Conservation (phyloP, 2,888 invertebrate species). For the Tenthredo scrophulariae region DNA sequence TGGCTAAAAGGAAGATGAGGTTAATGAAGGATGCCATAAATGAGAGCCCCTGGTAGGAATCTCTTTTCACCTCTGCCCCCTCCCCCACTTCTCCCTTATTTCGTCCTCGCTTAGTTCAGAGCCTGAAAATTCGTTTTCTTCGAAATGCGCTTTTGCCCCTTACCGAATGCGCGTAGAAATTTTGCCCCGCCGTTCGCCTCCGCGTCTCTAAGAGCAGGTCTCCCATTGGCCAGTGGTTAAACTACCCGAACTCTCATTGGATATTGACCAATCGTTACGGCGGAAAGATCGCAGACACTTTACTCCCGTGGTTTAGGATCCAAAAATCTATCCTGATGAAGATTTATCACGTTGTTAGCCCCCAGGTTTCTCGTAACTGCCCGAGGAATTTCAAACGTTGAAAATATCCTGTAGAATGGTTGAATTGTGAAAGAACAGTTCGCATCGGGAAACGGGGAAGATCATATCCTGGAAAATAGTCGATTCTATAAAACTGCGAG, state of each 20-base stretch:
- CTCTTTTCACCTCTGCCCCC: slow-evolving; percentile 59
- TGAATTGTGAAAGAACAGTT: not conserved
- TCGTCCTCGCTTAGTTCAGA: slow-evolving; percentile 49
- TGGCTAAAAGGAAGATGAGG: not conserved
- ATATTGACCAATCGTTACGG: slow-evolving; percentile 47
- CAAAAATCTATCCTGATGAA: slow-evolving; percentile 53
- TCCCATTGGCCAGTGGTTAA: slow-evolving; percentile 16
- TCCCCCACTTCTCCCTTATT: slow-evolving; percentile 38
- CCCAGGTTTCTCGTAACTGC: slow-evolving; percentile 50
- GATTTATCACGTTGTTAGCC: slow-evolving; percentile 56
- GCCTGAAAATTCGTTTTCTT: slow-evolving; percentile 65
- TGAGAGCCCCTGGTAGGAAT: slow-evolving; percentile 66
- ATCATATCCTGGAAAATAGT: not conserved
- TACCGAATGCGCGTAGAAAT: slow-evolving; percentile 53
- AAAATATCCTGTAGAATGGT: slow-evolving; percentile 5
- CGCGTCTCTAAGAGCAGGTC: slow-evolving; percentile 17
- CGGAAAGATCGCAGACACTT: slow-evolving; percentile 50
- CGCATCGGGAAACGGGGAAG: not conserved
- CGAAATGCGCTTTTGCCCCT: slow-evolving; percentile 61
- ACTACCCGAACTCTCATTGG: slow-evolving; percentile 20
- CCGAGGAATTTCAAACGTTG: slow-evolving; percentile 19
- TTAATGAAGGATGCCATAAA: slow-evolving; percentile 1
- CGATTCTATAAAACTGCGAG: not conserved
- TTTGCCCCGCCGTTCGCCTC: slow-evolving; percentile 2
- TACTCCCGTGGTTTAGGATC: slow-evolving; percentile 31